Percentiles rank a stretch among this genome's conserved stretches.
These are phyloP conservation scores for Pantala flavescens DNA, from an alignment of 1,140 invertebrate species.

Conservation along the genomic window DNA sequence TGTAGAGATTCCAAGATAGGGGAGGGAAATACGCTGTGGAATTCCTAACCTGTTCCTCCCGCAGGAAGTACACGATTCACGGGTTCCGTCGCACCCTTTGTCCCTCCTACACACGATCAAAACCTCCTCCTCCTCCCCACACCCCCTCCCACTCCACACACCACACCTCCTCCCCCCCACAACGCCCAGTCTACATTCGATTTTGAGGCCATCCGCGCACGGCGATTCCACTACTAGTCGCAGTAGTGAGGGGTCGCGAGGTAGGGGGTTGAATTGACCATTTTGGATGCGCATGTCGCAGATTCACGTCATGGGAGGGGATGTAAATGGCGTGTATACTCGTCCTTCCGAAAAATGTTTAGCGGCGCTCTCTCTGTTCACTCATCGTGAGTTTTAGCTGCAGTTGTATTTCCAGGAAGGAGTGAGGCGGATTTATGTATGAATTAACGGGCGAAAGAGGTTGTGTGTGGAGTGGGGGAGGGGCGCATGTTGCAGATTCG, in stretches of 20 bases:
- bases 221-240: background rate
- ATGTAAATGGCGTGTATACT: no score
- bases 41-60: background rate
- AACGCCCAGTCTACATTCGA: background rate
- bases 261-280: background rate
- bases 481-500: no score
- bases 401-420: no score
- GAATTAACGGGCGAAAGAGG: no score
- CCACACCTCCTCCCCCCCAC: background rate
- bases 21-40: background rate
- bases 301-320: no score
- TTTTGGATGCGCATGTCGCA: no score
- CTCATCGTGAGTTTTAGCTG: no score
- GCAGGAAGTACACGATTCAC: conserved; percentile 4
- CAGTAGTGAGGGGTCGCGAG: background rate
- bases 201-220: background rate
- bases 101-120: background rate
- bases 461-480: no score
- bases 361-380: no score
- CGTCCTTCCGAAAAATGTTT: no score
- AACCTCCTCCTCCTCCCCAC: background rate
- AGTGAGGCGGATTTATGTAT: no score
- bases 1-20: background rate
- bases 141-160: background rate
- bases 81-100: background rate